A percentile compares a stretch with the other conserved stretches of the same genome.
Conservation (phyloP, 2,888 invertebrate genomes). For the Eupithecia inturbata region DNA sequence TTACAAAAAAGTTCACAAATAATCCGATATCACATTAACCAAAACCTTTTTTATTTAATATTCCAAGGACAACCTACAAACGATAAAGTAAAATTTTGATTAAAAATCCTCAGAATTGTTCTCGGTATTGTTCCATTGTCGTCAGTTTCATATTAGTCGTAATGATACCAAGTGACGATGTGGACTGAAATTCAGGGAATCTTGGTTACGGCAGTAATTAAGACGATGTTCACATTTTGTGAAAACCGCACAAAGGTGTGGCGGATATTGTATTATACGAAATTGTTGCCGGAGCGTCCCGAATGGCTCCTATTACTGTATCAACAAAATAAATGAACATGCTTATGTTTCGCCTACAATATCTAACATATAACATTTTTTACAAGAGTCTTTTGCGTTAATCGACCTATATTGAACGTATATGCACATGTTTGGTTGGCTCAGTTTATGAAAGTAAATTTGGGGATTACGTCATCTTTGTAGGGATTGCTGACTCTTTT, state of each 20-base stretch:
- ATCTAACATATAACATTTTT: neutral
- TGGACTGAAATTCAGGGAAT: constrained; percentile 3
- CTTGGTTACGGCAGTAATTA: neutral
- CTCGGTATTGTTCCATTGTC: neutral
- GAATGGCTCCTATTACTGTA: neutral
- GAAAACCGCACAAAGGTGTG: constrained; percentile 3
- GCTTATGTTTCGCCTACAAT: neutral
- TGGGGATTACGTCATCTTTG: too few species aligned
- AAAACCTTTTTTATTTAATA: neutral
- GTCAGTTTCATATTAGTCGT: neutral
- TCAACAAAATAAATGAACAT: neutral
- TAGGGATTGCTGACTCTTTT: neutral
- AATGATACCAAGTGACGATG: neutral
- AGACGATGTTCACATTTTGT: constrained; percentile 2
- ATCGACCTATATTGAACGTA: neutral
- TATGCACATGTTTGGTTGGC: too few species aligned
- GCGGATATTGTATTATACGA: constrained; percentile 4
- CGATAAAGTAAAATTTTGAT: neutral
- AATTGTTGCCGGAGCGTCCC: neutral
- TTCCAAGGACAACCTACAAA: neutral
- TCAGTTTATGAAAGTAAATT: neutral
- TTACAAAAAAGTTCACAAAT: neutral
- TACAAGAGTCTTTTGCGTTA: neutral
- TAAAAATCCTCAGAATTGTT: neutral
- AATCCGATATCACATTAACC: neutral